phyloP scores from a whole-genome alignment of 2,113 vertebrate species.

The Ameiurus melas region DNA sequence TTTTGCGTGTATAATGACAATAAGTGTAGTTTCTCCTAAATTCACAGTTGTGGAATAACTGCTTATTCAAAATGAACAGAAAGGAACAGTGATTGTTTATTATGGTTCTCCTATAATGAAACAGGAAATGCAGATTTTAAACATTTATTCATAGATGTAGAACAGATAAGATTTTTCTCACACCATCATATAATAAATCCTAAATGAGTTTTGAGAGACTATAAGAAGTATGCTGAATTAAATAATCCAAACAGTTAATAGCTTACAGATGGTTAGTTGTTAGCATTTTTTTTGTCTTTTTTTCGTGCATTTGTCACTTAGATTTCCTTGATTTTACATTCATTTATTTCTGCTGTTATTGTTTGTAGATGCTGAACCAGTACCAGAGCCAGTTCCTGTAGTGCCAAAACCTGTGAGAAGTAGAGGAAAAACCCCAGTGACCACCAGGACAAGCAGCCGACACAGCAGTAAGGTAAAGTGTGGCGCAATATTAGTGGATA shows the following conservation, averaged over 20 bases:
- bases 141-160: background rate
- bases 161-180: background rate
- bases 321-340: background rate
- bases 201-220: background rate
- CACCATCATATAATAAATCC: background rate
- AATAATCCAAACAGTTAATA: background rate
- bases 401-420: constrained; percentile 85
- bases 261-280: background rate
- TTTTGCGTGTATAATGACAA: background rate
- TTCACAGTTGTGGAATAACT: background rate
- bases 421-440: constrained; percentile 78
- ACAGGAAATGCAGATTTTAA: background rate
- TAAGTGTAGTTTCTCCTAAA: background rate
- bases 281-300: background rate
- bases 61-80: background rate
- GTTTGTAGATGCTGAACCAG: constrained; percentile 41
- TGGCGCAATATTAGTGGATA: background rate
- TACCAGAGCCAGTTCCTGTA: constrained; percentile 78
- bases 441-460: constrained; percentile 81
- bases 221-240: background rate
- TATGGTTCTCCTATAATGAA: background rate
- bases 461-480: constrained; percentile 84
- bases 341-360: background rate
- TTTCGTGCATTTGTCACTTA: background rate
- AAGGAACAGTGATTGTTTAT: background rate